Conservation (phyloP, 2,113 vertebrate species). For the Daubentonia madagascariensis region DNA sequence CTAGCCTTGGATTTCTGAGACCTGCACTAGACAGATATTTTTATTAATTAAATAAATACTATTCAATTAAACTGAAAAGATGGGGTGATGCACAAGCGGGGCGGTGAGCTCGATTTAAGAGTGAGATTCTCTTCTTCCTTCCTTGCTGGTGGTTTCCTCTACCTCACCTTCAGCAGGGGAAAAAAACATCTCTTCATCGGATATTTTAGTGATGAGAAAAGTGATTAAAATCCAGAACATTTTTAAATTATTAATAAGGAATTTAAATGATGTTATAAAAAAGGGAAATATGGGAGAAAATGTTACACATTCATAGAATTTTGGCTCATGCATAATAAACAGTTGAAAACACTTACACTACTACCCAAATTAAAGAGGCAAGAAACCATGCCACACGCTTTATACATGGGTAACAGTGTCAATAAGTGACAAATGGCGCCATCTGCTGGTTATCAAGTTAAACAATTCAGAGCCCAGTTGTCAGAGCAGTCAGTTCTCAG, state of each 20-base stretch:
- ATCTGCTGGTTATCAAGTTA: constrained; percentile 76
- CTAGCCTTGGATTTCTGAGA: constrained; percentile 73
- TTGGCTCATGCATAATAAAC: constrained; percentile 86
- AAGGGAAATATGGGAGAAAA: constrained; percentile 82
- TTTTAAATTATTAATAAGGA: constrained; percentile 86
- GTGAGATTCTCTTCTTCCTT: constrained; percentile 43
- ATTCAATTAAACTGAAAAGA: constrained; percentile 38
- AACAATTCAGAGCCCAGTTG: constrained; percentile 61
- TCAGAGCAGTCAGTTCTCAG: constrained; percentile 55
- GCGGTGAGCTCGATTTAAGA: background rate
- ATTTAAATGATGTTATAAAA: constrained; percentile 88
- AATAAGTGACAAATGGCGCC: constrained; percentile 83
- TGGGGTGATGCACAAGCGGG: background rate
- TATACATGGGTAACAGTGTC: background rate
- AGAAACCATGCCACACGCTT: background rate
- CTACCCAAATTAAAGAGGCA: constrained; percentile 70
- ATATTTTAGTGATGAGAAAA: constrained; percentile 82
- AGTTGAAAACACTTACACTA: constrained; percentile 81
- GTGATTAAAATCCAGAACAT: constrained; percentile 87
- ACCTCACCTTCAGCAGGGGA: constrained; percentile 80
- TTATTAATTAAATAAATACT: constrained; percentile 61
- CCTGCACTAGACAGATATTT: constrained; percentile 59
- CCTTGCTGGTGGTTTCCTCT: constrained; percentile 68
- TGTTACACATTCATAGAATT: constrained; percentile 86
- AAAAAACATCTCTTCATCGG: constrained; percentile 61